phyloP scores from a whole-genome alignment of 2,113 vertebrate genomes.

The Formicarius rufipectus region DNA sequence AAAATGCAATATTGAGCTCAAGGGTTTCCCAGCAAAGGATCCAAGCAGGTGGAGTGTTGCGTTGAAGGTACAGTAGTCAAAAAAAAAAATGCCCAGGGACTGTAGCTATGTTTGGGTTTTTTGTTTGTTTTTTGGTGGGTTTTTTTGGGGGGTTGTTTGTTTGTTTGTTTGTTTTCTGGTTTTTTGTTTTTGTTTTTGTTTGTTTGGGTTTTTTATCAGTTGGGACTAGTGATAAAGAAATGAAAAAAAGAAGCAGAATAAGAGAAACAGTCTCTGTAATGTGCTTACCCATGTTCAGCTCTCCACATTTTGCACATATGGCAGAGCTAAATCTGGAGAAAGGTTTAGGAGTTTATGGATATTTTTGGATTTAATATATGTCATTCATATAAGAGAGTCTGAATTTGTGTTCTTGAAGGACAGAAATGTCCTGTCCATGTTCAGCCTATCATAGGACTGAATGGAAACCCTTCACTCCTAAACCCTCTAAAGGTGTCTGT shows the following conservation, averaged over 20 bases:
- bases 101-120: not conserved
- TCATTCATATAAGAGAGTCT: not conserved
- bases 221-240: not conserved
- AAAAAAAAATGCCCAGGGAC: accelerated
- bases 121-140: too few relatives aligned
- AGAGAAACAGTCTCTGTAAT: not conserved
- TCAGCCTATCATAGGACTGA: not conserved
- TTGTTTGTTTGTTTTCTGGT: not conserved
- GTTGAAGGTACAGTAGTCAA: not conserved
- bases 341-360: accelerated
- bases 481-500: not conserved
- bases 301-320: not conserved
- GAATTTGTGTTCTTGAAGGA: not conserved
- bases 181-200: not conserved
- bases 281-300: not conserved
- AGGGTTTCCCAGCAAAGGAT: not conserved
- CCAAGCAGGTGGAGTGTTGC: not conserved
- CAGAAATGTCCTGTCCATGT: accelerated
- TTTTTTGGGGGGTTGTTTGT: too few relatives aligned
- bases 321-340: not conserved
- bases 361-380: not conserved
- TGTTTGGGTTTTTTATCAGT: accelerated
- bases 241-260: not conserved
- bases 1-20: not conserved
- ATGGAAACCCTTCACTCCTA: not conserved